Base-by-base conservation (phyloP, 2,113 vertebrate species). In the Notarius quadriscutis region DNA sequence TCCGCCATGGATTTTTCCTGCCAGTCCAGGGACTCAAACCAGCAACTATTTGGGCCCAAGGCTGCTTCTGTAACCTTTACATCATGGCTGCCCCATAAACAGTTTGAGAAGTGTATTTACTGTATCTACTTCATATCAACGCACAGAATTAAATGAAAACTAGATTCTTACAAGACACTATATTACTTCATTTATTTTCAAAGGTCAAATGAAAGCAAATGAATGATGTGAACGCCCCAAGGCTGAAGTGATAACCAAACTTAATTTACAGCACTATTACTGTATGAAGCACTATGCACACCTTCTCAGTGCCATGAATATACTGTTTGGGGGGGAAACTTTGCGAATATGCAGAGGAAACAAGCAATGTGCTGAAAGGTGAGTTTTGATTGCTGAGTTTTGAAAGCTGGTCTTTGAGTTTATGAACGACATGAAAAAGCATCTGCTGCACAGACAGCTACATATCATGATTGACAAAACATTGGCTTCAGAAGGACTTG, bases 341-440 rank as follows among this genome's bases (percentile, higher is more conserved):
- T 27, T 27, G 12, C 7, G 55, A 78, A 78, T 53, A 55, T 27
- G 12, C 51, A 55, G 25, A 57, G 75, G 7, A 27, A 57, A n/a
- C 75, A n/a, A 20, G 34, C 71, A 53, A 83, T 17, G 50, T 69
- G 25, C 27, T 50, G 53, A 11, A 83, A 69, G 14, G 67, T 58
- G 71, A 50, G 22, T 5, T 67, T 78, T 30, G 60, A 53, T 51
- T 67, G 48, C 34, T 75, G 55, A 71, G 10, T 34, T 41, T 48
- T 75, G 22, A 75, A 77, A 77, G 22, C 30, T 80, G 53, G 53
- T 50, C 53, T 2, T 12, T 41, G 41, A 84, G 65, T 86, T 62
- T 60, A 65, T 77, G 12, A 67, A 30, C 25, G 7, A 79, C 48
- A 86, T 86, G 72, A 86, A 79, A 77, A 67, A 30, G 48, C 48